Evolutionary conservation across 2,888 invertebrate species (phyloP).

Genomic region (Pemphredon lugubris): DNA sequence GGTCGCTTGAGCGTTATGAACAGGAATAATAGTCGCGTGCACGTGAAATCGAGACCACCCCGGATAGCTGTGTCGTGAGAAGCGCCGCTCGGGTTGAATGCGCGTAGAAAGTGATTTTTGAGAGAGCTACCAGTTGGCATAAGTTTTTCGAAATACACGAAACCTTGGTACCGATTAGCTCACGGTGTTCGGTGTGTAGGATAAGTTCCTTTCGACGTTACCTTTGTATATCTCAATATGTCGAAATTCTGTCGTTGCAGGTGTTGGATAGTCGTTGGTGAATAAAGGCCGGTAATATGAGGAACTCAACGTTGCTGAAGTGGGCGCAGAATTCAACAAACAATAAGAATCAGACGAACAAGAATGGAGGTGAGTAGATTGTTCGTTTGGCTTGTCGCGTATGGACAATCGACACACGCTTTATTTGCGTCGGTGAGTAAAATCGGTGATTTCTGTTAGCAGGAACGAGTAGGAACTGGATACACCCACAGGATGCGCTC

Average conservation of each 20-base stretch:
- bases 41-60: conserved; percentile 1
- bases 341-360: conserved; percentile 80
- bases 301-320: conserved; percentile 83
- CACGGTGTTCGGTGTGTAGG: no score
- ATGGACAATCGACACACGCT: background rate
- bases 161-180: no score
- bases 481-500: conserved; percentile 96
- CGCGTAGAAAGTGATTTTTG: conserved; percentile 38
- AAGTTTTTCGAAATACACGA: no score
- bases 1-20: background rate
- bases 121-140: conserved; percentile 10
- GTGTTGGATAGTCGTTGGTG: conserved; percentile 35
- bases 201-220: no score
- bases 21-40: background rate
- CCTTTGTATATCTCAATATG: no score
- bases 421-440: no score
- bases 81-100: background rate
- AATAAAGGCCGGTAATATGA: conserved; percentile 77
- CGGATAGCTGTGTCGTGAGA: conserved; percentile 10
- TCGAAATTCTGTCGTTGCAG: conserved; percentile 62
- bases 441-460: conserved; percentile 63
- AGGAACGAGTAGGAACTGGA: conserved; percentile 88
- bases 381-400: background rate
- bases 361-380: conserved; percentile 74
- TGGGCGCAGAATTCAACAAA: conserved; percentile 83